Conservation (phyloP, 2,113 vertebrate species). For the human (Homo sapiens) region DNA sequence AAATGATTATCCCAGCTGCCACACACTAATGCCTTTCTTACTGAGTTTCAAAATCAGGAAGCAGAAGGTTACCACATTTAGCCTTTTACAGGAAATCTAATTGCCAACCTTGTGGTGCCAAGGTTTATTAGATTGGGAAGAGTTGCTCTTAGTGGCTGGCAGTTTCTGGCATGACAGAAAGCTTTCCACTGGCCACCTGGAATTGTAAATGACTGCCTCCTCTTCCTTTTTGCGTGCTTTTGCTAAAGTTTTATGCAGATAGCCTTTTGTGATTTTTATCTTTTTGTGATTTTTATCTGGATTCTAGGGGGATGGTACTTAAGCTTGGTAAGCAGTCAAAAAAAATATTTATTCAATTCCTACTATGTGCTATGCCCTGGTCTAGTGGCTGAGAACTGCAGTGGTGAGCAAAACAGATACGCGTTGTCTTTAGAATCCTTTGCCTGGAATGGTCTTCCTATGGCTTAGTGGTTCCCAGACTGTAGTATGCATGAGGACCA, state of each 20-base stretch:
- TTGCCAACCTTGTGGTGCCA: conserved; percentile 60
- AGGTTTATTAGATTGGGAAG: conserved; percentile 51
- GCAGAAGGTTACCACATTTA: conserved; percentile 66
- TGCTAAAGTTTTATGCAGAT: conserved; percentile 6
- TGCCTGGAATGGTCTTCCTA: neutral
- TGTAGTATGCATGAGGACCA: neutral
- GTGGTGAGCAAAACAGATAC: neutral
- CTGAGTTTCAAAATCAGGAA: conserved; percentile 68
- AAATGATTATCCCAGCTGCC: conserved; percentile 78
- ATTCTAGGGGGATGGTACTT: neutral
- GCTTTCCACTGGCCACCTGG: conserved; percentile 50
- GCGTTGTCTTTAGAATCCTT: neutral
- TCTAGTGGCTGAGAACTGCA: neutral
- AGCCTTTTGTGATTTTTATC: neutral
- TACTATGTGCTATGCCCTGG: neutral
- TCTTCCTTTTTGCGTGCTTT: neutral
- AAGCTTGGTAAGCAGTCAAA: neutral
- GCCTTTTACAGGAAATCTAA: conserved; percentile 66
- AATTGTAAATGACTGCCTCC: conserved; percentile 15
- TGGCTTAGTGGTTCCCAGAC: neutral
- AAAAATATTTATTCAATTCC: neutral
- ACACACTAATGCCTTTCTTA: conserved; percentile 66
- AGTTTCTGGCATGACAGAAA: neutral
- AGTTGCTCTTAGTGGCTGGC: neutral
- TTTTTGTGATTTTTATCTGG: neutral